These are phyloP conservation scores for Acanthosoma haemorrhoidale DNA, from an alignment of 2,888 invertebrate genomes.

Conservation along the genomic window DNA sequence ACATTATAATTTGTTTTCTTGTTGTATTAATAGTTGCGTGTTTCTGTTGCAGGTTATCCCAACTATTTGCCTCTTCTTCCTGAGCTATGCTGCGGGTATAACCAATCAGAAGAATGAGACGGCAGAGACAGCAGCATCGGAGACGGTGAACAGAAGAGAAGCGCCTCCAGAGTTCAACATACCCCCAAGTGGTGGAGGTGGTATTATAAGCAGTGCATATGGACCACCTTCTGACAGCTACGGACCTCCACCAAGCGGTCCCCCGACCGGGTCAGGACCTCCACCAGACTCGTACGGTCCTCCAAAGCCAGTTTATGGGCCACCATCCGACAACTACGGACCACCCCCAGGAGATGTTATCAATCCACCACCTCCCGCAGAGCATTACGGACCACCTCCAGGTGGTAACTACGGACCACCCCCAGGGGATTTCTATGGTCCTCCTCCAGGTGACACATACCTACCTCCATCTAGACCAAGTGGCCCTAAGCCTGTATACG, in stretches of 20 bases:
- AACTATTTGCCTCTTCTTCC: constrained; percentile 32
- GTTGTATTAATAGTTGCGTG: background rate
- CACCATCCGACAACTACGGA: constrained; percentile 46
- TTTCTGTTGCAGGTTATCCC: constrained; percentile 38
- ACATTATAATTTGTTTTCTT: too few relatives aligned
- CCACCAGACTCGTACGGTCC: constrained; percentile 43
- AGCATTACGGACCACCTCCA: constrained; percentile 44
- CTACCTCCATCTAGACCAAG: constrained; percentile 43
- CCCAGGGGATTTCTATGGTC: constrained; percentile 50
- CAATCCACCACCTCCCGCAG: constrained; percentile 38
- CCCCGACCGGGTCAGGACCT: constrained; percentile 43
- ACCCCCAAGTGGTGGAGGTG: constrained; percentile 40
- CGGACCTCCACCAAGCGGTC: constrained; percentile 46
- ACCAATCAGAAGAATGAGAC: constrained; percentile 35
- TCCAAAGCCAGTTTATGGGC: constrained; percentile 44
- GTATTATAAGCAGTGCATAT: constrained; percentile 45
- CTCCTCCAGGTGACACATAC: constrained; percentile 45
- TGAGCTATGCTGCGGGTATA: constrained; percentile 33
- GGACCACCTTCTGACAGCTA: constrained; percentile 45
- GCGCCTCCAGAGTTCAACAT: constrained; percentile 38
- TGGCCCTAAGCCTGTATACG: constrained; percentile 40
- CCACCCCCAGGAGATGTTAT: constrained; percentile 45
- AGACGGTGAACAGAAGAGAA: constrained; percentile 38
- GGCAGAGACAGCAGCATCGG: constrained; percentile 34
- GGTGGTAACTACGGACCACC: constrained; percentile 42